phyloP scores from a whole-genome alignment of 2,797 vertebrate species.

The Toxotes lorentzi region DNA sequence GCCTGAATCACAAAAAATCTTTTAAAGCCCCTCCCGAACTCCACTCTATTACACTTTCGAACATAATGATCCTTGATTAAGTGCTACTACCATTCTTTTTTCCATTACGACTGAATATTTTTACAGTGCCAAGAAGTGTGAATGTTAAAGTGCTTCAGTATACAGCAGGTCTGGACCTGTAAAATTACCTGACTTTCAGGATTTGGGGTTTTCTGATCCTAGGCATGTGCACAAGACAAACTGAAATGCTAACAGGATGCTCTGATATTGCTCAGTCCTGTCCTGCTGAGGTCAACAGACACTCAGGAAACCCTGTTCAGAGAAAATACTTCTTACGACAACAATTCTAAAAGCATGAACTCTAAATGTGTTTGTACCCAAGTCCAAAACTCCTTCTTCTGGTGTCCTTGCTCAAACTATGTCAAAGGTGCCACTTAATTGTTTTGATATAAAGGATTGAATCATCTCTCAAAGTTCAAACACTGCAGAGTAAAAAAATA shows the following conservation, averaged over 20 bases:
- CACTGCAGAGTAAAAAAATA: no score
- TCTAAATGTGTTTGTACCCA: neutral
- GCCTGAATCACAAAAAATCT: neutral
- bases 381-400: no score
- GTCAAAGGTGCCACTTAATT: no score
- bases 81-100: neutral
- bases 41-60: neutral
- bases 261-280: neutral
- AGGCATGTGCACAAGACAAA: no score
- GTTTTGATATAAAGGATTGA: no score
- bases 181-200: neutral
- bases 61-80: neutral
- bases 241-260: no score
- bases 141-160: neutral
- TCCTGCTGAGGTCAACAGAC: neutral
- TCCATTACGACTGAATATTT: neutral
- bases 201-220: no score
- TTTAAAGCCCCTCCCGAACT: neutral
- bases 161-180: neutral
- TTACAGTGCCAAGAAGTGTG: neutral
- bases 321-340: neutral
- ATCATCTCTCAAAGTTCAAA: no score
- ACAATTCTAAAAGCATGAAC: neutral
- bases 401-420: no score
- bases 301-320: neutral